Base-by-base conservation (phyloP, 2,888 invertebrate genomes). In the Macaria liturata region DNA sequence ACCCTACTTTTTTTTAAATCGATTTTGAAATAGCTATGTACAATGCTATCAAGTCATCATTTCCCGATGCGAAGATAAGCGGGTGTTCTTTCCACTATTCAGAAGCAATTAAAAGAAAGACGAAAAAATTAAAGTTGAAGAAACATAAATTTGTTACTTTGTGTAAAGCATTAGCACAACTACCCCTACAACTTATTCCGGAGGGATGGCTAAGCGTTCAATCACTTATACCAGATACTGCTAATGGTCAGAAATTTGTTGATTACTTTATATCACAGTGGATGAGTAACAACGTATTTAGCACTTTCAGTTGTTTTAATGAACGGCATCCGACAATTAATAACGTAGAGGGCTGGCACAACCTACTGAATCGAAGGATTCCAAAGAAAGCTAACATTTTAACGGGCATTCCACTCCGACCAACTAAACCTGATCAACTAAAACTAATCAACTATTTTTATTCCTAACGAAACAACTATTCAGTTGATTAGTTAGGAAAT, bases 41-140 rank as follows among this genome's bases (percentile, higher is more conserved):
- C 39, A 39, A 39, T 39, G 39, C 39, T 39, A 39, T 39, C 39
- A 39, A 39, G 39, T 1, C 39, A 39, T 7, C 39, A 43, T 7
- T 43, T 43, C 43, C 43, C 9, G 43, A 43, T n/a, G 43, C 43
- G 4, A 43, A 43, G 9, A 43, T 43, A 43, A n/a, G 43, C 43
- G 43, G 43, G 43, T 43, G 43, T n/a, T 43, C 43, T 43, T 43
- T 43, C 43, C 43, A 43, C 43, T 43, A 43, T n/a, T 43, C 43
- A 43, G 43, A 3, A 43, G 43, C 43, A 8, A 43, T n/a, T 43
- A 43, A 43, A 43, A 43, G 43, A 9, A 43, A 43, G 43, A n/a
- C 9, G 9, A 48, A 9, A 48, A 48, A 9, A 48, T 34, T 48
- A 34, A 48, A 48, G 37, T 3, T 48, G 9, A 9, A 9, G 9